Conservation (phyloP, 2,113 vertebrate genomes). For the Cardinalis cardinalis region DNA sequence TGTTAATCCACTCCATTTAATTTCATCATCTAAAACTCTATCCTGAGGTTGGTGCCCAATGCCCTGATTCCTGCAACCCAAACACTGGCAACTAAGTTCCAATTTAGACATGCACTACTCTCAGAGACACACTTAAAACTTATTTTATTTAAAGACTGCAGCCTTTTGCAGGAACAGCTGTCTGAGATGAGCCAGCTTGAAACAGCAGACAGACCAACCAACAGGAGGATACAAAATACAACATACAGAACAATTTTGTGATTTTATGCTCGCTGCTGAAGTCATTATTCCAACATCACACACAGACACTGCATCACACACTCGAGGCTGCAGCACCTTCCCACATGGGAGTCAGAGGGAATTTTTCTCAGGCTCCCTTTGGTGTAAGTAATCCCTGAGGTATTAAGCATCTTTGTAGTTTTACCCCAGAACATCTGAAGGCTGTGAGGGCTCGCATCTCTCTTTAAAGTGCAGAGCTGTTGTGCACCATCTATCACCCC, state of each 20-base stretch:
- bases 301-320: fast-evolving
- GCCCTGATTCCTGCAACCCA: background rate
- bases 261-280: background rate
- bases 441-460: background rate
- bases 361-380: background rate
- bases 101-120: background rate
- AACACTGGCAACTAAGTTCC: background rate
- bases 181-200: background rate
- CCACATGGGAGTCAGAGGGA: background rate
- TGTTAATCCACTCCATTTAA: background rate
- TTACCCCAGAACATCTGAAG: background rate
- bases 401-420: background rate
- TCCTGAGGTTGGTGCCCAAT: background rate
- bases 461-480: background rate
- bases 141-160: background rate
- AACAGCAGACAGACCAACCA: background rate
- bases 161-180: background rate
- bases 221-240: background rate
- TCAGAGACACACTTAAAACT: background rate
- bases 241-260: background rate
- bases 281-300: background rate
- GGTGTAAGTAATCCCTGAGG: background rate
- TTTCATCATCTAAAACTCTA: background rate
- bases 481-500: fast-evolving
- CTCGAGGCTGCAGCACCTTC: background rate